Percentiles rank a stretch among this genome's conserved stretches.
These are phyloP conservation scores for Euspilapteryx auroguttella DNA, from an alignment of 2,888 invertebrate species.

Conservation along the genomic window DNA sequence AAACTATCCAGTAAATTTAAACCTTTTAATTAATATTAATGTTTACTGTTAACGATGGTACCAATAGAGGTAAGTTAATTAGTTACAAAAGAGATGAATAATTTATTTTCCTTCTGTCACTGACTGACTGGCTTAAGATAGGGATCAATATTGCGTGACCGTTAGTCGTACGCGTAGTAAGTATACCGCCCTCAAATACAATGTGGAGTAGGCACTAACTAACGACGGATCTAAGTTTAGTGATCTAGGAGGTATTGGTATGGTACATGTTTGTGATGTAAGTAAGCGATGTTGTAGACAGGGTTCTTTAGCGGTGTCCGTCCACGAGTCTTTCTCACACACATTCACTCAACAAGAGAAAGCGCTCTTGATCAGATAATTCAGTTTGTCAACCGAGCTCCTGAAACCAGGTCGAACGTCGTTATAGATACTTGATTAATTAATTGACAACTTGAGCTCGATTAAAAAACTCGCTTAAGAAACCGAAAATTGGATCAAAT, in stretches of 20 bases:
- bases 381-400: constrained; percentile 58
- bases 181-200: too few relatives aligned
- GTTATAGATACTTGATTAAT: constrained; percentile 56
- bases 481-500: too few relatives aligned
- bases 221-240: too few relatives aligned
- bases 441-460: constrained; percentile 55
- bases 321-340: too few relatives aligned
- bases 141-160: constrained; percentile 26
- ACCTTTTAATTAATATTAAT: constrained; percentile 2
- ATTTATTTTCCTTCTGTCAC: constrained; percentile 22
- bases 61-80: constrained; percentile 5
- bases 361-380: constrained; percentile 61
- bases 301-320: too few relatives aligned
- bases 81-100: constrained; percentile 11
- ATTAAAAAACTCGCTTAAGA: too few relatives aligned
- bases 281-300: too few relatives aligned
- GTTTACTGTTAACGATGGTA: background rate
- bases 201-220: too few relatives aligned
- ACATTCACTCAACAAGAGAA: too few relatives aligned
- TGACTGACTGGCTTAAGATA: constrained; percentile 21
- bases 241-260: too few relatives aligned
- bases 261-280: too few relatives aligned
- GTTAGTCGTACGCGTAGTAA: constrained; percentile 27
- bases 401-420: constrained; percentile 60
- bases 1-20: constrained; percentile 1